These are phyloP conservation scores for Peromyscus maniculatus DNA, from an alignment of 2,113 vertebrate genomes.

Conservation along the genomic window DNA sequence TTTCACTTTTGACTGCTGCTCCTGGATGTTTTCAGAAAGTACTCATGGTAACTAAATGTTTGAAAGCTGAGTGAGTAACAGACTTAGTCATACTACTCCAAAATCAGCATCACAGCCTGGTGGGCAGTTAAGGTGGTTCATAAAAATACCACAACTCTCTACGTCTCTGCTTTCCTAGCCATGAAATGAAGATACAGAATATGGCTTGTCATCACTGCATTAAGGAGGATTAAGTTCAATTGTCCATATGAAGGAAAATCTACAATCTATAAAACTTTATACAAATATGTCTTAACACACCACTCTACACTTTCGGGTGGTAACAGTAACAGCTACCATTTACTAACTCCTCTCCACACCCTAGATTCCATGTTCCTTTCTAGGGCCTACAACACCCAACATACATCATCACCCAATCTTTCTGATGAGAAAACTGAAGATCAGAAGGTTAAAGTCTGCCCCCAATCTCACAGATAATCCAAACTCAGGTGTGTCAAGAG, in stretches of 20 bases:
- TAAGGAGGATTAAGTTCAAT: background rate
- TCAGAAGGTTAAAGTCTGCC: background rate
- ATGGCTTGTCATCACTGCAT: background rate
- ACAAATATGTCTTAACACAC: background rate
- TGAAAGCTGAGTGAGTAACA: too few relatives aligned
- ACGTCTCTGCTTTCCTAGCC: background rate
- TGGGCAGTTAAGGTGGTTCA: background rate
- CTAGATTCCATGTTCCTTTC: background rate
- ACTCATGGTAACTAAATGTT: background rate
- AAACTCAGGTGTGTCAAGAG: background rate
- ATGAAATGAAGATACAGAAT: background rate
- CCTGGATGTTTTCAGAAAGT: conserved; percentile 9
- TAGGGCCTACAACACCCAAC: background rate
- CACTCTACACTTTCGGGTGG: background rate
- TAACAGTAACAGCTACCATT: background rate
- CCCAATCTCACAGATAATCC: background rate
- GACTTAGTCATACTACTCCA: background rate
- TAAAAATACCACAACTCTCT: background rate
- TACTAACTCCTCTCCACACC: background rate
- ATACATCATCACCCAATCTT: background rate
- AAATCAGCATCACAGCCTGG: background rate
- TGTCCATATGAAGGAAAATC: background rate
- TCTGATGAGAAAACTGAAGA: background rate
- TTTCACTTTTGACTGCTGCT: background rate
- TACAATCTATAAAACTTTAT: background rate